These are phyloP conservation scores for Natator depressus DNA, from an alignment of 2,113 vertebrate species.

Conservation along the genomic window DNA sequence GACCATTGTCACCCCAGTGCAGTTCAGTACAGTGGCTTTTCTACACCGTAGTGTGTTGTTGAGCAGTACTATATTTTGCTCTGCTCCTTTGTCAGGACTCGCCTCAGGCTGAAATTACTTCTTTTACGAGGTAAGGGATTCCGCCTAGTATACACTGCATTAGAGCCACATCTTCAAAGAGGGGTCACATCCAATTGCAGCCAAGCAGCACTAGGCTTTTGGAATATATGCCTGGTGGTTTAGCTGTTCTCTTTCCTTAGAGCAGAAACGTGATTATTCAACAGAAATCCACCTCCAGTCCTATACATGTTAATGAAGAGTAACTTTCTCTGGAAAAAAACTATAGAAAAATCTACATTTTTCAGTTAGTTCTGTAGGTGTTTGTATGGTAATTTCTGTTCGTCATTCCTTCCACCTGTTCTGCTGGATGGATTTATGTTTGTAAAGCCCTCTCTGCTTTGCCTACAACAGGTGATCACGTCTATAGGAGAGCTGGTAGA, in stretches of 20 bases:
- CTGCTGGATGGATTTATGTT: rapidly evolving
- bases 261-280: not conserved
- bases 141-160: not conserved
- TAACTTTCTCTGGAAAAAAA: not conserved
- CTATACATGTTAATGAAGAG: not conserved
- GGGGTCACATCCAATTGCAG: not conserved
- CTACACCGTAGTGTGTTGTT: no score
- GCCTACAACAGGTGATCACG: conserved; percentile 87
- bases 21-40: not conserved
- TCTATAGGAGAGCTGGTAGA: conserved; percentile 98
- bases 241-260: not conserved
- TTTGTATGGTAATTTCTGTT: not conserved
- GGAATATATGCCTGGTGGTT: not conserved
- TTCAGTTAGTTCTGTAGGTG: not conserved
- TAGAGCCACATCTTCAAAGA: not conserved
- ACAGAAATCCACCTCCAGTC: not conserved
- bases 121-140: not conserved
- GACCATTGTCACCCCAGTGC: not conserved
- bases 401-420: not conserved
- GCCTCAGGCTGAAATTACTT: not conserved
- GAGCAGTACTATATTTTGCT: not conserved
- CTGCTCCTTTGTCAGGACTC: not conserved
- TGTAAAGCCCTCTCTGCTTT: conserved; percentile 4
- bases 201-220: not conserved
- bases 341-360: not conserved